Conservation (phyloP, 2,888 invertebrate genomes). For the Scrobipalpa atriplicella region DNA sequence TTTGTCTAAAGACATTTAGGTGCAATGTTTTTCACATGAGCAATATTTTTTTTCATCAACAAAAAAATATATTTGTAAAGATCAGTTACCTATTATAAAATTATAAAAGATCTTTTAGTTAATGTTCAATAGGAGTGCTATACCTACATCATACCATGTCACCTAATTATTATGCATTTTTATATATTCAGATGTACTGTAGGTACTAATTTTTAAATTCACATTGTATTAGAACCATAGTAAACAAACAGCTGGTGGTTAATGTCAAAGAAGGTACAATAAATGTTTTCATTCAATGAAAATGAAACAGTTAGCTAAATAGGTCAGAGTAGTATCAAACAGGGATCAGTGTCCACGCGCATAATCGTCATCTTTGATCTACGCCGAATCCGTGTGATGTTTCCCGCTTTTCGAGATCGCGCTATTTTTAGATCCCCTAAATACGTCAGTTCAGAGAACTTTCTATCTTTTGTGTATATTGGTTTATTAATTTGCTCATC, state of each 20-base stretch:
- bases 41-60: too few species aligned
- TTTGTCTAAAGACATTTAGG: neutral
- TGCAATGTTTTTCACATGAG: neutral
- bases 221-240: too few species aligned
- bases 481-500: neutral
- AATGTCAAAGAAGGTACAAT: neutral
- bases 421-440: slow-evolving; percentile 34
- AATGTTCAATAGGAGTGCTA: too few species aligned
- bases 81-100: too few species aligned
- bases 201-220: too few species aligned
- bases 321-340: slow-evolving; percentile 48
- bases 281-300: too few species aligned
- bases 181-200: too few species aligned
- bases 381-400: slow-evolving; percentile 34
- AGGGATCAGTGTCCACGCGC: slow-evolving; percentile 41
- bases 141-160: too few species aligned
- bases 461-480: slow-evolving; percentile 9
- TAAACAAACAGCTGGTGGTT: neutral
- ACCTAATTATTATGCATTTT: too few species aligned
- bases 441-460: slow-evolving; percentile 13
- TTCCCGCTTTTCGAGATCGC: slow-evolving; percentile 37
- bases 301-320: slow-evolving; percentile 23
- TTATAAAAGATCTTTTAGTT: too few species aligned
- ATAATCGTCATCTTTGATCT: slow-evolving; percentile 50
- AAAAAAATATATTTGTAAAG: too few species aligned